These are phyloP conservation scores for Brachionichthys hirsutus DNA, from an alignment of 2,113 vertebrate species.

Conservation along the genomic window DNA sequence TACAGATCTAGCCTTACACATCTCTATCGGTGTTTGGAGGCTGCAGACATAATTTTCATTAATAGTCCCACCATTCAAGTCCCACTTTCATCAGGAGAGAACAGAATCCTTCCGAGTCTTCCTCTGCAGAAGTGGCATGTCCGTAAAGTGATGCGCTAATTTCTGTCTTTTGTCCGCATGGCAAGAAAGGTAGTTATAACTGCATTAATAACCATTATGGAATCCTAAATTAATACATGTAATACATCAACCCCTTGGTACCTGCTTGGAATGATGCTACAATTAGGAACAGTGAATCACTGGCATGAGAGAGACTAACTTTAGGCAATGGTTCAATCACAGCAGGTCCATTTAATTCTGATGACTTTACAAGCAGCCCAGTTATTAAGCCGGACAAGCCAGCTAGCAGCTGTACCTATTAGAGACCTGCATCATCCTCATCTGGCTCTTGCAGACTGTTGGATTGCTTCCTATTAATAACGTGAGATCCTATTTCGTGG, in stretches of 20 bases:
- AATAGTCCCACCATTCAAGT: conserved; percentile 27
- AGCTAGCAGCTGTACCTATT: conserved; percentile 44
- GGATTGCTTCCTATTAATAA: conserved; percentile 19
- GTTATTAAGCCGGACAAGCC: too few species aligned
- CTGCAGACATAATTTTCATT: conserved; percentile 20
- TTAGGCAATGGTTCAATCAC: background rate
- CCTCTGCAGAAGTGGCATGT: background rate
- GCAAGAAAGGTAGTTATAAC: background rate
- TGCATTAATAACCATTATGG: too few species aligned
- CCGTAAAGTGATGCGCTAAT: background rate
- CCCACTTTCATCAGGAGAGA: conserved; percentile 12
- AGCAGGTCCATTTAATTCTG: conserved; percentile 12
- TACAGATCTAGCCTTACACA: background rate
- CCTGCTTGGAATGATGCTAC: background rate
- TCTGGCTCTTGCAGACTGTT: conserved; percentile 19
- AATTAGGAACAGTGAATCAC: background rate
- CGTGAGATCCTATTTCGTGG: conserved; percentile 31
- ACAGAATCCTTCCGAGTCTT: background rate
- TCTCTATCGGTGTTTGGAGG: conserved; percentile 33
- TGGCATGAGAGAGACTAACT: too few species aligned
- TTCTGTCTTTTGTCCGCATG: background rate
- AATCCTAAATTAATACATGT: too few species aligned
- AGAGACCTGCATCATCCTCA: conserved; percentile 18
- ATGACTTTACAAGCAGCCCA: conserved; percentile 12
- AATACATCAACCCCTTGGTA: background rate